A percentile compares a stretch with the other conserved stretches of the same genome.
These are phyloP conservation scores for Apeira syringaria DNA, from an alignment of 2,888 invertebrate species.

Conservation along the genomic window DNA sequence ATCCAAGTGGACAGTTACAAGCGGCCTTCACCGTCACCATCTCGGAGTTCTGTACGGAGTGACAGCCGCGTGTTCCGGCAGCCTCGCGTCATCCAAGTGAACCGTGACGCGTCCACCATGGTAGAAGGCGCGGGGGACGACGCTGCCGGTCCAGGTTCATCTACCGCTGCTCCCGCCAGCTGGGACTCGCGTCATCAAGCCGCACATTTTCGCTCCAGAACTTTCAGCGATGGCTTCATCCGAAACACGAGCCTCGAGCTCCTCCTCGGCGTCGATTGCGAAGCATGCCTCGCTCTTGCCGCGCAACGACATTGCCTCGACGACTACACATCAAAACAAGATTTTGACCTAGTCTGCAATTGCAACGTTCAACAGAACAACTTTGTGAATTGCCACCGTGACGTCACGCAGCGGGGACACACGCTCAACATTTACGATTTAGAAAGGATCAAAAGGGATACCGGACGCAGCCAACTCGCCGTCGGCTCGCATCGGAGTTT, in stretches of 20 bases:
- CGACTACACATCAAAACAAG: constrained; percentile 68
- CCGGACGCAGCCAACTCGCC: constrained; percentile 58
- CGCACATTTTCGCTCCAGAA: constrained; percentile 72
- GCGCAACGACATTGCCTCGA: constrained; percentile 67
- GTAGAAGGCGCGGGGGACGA: constrained; percentile 54
- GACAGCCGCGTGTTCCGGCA: constrained; percentile 71
- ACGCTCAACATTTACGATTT: constrained; percentile 75
- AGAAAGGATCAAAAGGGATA: constrained; percentile 71
- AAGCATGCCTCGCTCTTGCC: constrained; percentile 75
- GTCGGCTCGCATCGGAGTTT: constrained; percentile 73
- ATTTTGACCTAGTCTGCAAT: constrained; percentile 75
- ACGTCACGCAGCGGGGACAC: constrained; percentile 62
- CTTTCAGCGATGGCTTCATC: constrained; percentile 79
- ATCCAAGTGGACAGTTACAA: constrained; percentile 74
- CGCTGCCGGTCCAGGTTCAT: constrained; percentile 31
- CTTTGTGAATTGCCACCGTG: constrained; percentile 66
- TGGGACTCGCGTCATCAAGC: constrained; percentile 62
- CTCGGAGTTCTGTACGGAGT: constrained; percentile 72
- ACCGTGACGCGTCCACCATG: constrained; percentile 79
- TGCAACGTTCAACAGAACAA: constrained; percentile 76
- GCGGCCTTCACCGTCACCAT: constrained; percentile 76
- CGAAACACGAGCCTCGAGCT: constrained; percentile 78
- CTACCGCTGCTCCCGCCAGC: constrained; percentile 35
- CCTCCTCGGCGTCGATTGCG: constrained; percentile 77
- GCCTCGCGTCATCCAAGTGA: constrained; percentile 77